Evolutionary conservation across 2,888 invertebrate genomes (phyloP), one percentile per base, ranked within the genome.

Genomic region (Tipula helvola): DNA sequence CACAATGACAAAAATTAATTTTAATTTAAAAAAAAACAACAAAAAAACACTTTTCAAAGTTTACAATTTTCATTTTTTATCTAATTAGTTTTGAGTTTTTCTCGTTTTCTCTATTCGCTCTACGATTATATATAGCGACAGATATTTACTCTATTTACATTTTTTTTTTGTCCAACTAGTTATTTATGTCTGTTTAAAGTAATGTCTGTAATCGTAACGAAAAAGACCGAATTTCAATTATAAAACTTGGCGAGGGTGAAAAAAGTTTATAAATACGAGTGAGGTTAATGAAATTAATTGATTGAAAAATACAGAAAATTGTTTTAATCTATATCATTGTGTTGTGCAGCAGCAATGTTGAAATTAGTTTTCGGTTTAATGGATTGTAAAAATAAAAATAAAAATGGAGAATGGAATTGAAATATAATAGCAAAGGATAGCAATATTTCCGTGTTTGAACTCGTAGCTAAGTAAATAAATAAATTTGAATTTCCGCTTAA

Each of bases 201-300:
- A 28, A 71, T 71, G 71, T 71, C 18, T 71, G 71, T 71, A 28
- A 71, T 71, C 71, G 71, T 71, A 28, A 28, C 28, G 3, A 52
- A 16, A 10, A 71, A 18, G 71, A 71, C 71, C 28, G 12, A 71
- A 28, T 71, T 71, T 71, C 71, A 71, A 71, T 71, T 71, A 71
- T 28, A 28, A 71, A 71, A 71, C 0, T 71, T 71, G 28, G 71
- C 71, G 71, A 71, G 71, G 71, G 71, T 71, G 71, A n/a, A 28
- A 28, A 71, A 18, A 71, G 18, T 71, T 4, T 71, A 71, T 18
- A 57, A 7, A 7, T 57, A 71, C 71, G 28, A 71, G 71, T 71
- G 71, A 71, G 71, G 71, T 71, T 71, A 71, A 71, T 71, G 71
- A 71, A 71, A 71, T 71, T 71, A 71, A 71, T 71, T 71, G 71